phyloP scores from a whole-genome alignment of 2,888 invertebrate genomes.

The Watsonalla binaria region DNA sequence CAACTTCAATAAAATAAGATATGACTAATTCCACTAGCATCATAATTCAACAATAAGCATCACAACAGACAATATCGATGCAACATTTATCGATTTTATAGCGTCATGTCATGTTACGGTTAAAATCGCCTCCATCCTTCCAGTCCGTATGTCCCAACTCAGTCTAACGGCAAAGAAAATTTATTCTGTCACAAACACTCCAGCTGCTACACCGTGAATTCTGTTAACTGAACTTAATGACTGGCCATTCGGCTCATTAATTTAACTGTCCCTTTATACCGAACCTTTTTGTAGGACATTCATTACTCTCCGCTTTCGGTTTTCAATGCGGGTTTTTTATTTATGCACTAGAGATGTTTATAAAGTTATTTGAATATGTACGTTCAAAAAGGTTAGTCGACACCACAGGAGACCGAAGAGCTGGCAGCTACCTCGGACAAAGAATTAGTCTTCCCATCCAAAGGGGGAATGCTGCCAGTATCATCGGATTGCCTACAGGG shows the following conservation, averaged over 20 bases:
- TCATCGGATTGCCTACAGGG: no score
- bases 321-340: slow-evolving; percentile 14
- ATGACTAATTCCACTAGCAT: no score
- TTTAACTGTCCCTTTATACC: slow-evolving; percentile 38
- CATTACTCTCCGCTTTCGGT: slow-evolving; percentile 32
- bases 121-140: not conserved
- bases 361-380: not conserved
- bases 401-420: no score
- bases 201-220: slow-evolving; percentile 39
- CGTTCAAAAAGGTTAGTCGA: no score
- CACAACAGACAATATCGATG: no score
- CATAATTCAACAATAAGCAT: no score
- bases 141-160: slow-evolving; percentile 15
- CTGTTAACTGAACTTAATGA: slow-evolving; percentile 54
- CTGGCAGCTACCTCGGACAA: no score
- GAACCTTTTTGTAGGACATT: slow-evolving; percentile 42
- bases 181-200: slow-evolving; percentile 46
- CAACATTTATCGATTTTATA: not conserved
- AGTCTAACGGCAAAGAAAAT: slow-evolving; percentile 42
- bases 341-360: not conserved
- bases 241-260: slow-evolving; percentile 51
- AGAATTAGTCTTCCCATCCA: no score
- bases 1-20: no score
- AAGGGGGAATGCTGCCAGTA: no score
- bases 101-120: not conserved